Conservation (phyloP, 1,140 invertebrate species). For the Saxidomus purpurata region DNA sequence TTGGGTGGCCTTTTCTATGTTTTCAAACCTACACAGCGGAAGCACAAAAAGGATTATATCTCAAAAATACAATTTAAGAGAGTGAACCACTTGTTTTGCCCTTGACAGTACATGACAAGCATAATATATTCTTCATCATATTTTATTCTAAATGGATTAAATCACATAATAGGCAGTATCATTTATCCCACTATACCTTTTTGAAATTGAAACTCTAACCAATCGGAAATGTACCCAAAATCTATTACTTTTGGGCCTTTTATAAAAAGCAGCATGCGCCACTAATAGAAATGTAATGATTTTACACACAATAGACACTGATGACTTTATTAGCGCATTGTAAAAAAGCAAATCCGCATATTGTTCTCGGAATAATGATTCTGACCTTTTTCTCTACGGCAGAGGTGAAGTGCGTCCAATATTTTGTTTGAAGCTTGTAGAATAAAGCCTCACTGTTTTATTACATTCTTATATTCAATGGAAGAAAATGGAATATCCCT, state of each 20-base stretch:
- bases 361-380: conserved; percentile 64
- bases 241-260: conserved; percentile 58
- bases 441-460: conserved; percentile 52
- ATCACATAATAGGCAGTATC: conserved; percentile 43
- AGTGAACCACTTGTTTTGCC: conserved; percentile 15
- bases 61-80: conserved; percentile 39
- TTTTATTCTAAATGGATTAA: conserved; percentile 56
- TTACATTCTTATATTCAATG: conserved; percentile 66
- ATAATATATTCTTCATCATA: conserved; percentile 17
- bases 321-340: conserved; percentile 69
- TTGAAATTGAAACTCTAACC: conserved; percentile 48
- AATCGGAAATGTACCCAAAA: conserved; percentile 65
- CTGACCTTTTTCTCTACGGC: conserved; percentile 1
- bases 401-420: conserved; percentile 62
- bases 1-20: conserved; percentile 44
- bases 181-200: conserved; percentile 41
- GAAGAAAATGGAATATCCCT: conserved; percentile 66
- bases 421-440: conserved; percentile 50
- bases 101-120: conserved; percentile 10
- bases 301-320: conserved; percentile 63
- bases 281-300: conserved; percentile 60
- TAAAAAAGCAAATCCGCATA: conserved; percentile 55
- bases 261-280: conserved; percentile 60
- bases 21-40: neutral
- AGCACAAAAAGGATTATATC: conserved; percentile 37